Evolutionary conservation across 2,113 vertebrate genomes (phyloP).

Genomic region (Paramisgurnus dabryanus): DNA sequence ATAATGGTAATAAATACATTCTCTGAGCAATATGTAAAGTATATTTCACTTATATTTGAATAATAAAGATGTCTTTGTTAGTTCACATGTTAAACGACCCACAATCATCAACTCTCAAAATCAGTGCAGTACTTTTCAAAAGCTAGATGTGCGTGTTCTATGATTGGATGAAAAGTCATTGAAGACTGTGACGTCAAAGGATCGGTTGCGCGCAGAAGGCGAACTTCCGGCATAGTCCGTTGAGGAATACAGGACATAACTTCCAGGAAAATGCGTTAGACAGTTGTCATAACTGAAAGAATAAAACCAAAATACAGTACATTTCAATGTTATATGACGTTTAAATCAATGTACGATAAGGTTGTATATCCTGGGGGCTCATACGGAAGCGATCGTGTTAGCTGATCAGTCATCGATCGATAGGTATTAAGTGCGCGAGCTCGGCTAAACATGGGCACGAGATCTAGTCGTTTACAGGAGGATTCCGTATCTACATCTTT

Average conservation of each 20-base stretch:
- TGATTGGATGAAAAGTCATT: slow-evolving; percentile 47
- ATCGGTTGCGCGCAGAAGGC: slow-evolving; percentile 38
- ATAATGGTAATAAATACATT: too few species aligned
- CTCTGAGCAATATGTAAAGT: too few species aligned
- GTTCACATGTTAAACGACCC: background rate
- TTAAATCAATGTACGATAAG: slow-evolving; percentile 7
- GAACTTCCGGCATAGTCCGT: slow-evolving; percentile 71
- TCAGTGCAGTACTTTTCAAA: background rate
- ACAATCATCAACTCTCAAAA: too few species aligned
- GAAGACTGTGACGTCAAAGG: slow-evolving; percentile 13
- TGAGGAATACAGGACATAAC: slow-evolving; percentile 52
- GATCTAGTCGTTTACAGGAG: slow-evolving; percentile 77
- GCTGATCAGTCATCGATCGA: slow-evolving; percentile 10
- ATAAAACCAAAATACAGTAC: background rate
- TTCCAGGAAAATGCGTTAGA: slow-evolving; percentile 66
- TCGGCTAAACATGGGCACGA: slow-evolving; percentile 67
- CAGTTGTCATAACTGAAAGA: slow-evolving; percentile 47
- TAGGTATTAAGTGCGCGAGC: slow-evolving; percentile 1
- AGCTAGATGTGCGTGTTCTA: background rate
- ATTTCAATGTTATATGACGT: background rate
- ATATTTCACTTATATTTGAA: too few species aligned
- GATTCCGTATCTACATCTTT: slow-evolving; percentile 69
- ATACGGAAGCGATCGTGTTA: slow-evolving; percentile 9
- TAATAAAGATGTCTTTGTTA: too few species aligned
- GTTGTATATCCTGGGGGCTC: slow-evolving; percentile 1